phyloP scores from a whole-genome alignment of 53 echinoderm and acorn worm genomes.

The Arbacia lixula region DNA sequence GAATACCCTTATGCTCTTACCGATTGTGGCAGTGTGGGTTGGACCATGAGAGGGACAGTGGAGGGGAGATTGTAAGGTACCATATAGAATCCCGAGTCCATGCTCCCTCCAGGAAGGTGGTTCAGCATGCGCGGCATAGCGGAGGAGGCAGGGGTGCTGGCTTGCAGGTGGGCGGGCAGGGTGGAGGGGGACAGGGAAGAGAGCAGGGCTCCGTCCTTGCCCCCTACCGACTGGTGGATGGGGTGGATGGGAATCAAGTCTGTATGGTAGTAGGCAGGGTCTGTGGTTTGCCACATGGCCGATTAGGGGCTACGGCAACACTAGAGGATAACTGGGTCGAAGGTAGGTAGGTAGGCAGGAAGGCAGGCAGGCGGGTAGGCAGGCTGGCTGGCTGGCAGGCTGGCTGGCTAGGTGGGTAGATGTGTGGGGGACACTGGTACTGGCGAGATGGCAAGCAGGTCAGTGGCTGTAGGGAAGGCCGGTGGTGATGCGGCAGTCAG shows the following conservation, averaged over 20 bases:
- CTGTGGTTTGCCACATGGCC: slow-evolving; percentile 52
- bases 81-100: slow-evolving; percentile 38
- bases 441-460: too few species aligned
- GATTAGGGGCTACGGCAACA: slow-evolving; percentile 38
- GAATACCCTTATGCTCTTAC: too few species aligned
- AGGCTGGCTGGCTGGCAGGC: neutral
- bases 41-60: slow-evolving; percentile 29
- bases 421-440: too few species aligned
- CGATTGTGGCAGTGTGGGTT: slow-evolving; percentile 43
- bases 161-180: slow-evolving; percentile 38
- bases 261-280: slow-evolving; percentile 51
- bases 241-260: slow-evolving; percentile 55
- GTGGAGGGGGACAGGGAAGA: too few species aligned
- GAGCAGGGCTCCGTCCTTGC: slow-evolving; percentile 33
- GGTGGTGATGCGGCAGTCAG: too few species aligned
- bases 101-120: neutral
- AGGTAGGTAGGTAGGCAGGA: neutral
- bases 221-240: neutral
- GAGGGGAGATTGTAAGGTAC: slow-evolving; percentile 49
- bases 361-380: neutral
- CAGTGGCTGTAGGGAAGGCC: too few species aligned
- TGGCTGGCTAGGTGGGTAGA: too few species aligned
- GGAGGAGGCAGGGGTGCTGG: neutral
- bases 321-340: too few species aligned
- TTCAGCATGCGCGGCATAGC: slow-evolving; percentile 14